Evolutionary conservation across 2,113 vertebrate genomes (phyloP).

Genomic region (Plestiodon gilberti): DNA sequence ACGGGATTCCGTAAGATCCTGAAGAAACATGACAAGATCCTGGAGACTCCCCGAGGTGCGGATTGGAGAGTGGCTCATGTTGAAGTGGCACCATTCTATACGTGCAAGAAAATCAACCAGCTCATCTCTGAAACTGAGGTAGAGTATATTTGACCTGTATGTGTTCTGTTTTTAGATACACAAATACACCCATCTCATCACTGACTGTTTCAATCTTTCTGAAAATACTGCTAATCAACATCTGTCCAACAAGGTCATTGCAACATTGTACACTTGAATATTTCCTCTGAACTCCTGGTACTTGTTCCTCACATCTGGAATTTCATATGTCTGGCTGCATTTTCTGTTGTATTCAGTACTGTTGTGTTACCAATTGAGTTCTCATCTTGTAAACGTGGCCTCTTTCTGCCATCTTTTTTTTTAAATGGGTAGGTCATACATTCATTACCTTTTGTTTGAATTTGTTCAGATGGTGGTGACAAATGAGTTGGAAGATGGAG

Average conservation of each 20-base stretch:
- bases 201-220: neutral
- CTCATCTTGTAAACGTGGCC: neutral
- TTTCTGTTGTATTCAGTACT: neutral
- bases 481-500: slow-evolving; percentile 95
- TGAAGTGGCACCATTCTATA: slow-evolving; percentile 97
- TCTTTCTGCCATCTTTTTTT: slow-evolving; percentile 4
- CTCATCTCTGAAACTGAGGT: slow-evolving; percentile 98
- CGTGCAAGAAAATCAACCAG: slow-evolving; percentile 98
- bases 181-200: rapidly evolving
- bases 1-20: slow-evolving; percentile 98
- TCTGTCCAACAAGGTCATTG: neutral
- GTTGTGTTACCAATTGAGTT: neutral
- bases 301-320: neutral
- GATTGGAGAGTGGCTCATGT: slow-evolving; percentile 97
- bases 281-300: neutral
- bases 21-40: slow-evolving; percentile 99
- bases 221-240: neutral
- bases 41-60: slow-evolving; percentile 92
- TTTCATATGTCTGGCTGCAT: neutral
- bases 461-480: slow-evolving; percentile 88
- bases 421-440: slow-evolving; percentile 1
- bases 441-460: neutral
- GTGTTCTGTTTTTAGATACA: neutral
- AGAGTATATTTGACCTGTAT: neutral
- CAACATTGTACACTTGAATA: neutral